phyloP scores from a whole-genome alignment of 30 jellyfish, hydroid and myxozoan genomes.

The Cassiopea xamachana region DNA sequence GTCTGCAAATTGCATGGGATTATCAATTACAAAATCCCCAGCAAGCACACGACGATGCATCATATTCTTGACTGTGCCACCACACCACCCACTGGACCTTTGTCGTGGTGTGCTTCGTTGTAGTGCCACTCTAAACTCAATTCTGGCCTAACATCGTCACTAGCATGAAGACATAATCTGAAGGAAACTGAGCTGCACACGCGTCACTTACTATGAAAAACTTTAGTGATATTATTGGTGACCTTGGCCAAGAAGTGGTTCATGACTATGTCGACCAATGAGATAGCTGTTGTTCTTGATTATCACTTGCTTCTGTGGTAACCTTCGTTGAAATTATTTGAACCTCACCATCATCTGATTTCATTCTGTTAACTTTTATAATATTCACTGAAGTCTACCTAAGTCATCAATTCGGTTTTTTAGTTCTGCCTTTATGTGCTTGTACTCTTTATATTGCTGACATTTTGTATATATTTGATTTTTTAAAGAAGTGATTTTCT shows the following conservation, averaged over 20 bases:
- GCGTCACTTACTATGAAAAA: conserved; percentile 59
- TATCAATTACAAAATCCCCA: conserved; percentile 26
- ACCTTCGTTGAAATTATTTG: conserved; percentile 1
- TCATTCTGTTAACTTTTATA: conserved; percentile 30
- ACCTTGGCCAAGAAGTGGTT: conserved; percentile 10
- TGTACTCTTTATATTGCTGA: conserved; percentile 6
- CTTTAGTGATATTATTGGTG: conserved; percentile 12
- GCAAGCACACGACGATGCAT: conserved; percentile 41
- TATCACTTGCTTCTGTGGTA: conserved; percentile 33
- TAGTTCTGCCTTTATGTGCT: conserved; percentile 10
- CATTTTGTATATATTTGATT: conserved; percentile 55
- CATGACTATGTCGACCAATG: conserved; percentile 25
- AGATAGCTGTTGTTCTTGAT: conserved; percentile 35
- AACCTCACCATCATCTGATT: not conserved
- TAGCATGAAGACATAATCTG: conserved; percentile 34
- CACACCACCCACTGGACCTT: conserved; percentile 64
- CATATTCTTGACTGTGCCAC: conserved; percentile 57
- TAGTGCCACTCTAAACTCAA: conserved; percentile 28
- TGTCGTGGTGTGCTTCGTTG: conserved; percentile 64
- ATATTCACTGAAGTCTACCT: conserved; percentile 49
- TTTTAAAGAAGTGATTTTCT: conserved; percentile 4
- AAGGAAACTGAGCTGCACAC: conserved; percentile 50
- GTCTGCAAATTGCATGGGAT: conserved; percentile 51
- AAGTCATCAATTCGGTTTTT: conserved; percentile 12
- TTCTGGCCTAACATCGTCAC: not conserved